Evolutionary conservation across 1,140 invertebrate species (phyloP).

Genomic region (Drosophila eugracilis): DNA sequence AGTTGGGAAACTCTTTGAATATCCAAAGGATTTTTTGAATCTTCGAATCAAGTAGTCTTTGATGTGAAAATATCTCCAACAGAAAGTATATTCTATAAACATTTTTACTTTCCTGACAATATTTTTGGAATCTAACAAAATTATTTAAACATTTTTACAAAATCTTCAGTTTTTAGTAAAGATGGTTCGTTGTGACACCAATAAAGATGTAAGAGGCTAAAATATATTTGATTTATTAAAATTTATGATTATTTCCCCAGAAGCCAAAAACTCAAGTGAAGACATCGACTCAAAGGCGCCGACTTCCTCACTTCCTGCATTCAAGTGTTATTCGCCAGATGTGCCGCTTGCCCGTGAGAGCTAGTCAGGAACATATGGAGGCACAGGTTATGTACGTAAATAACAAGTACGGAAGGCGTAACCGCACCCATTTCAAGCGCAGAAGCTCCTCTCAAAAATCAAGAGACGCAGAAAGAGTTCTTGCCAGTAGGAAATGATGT

Average conservation of each 20-base stretch:
- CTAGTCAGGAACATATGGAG: accelerated
- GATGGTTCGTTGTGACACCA: not conserved
- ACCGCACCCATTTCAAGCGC: not conserved
- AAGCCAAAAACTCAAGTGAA: no score
- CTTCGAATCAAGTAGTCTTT: not conserved
- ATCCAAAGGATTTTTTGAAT: not conserved
- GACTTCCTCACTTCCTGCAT: not conserved
- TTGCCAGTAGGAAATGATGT: no score
- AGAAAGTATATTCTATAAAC: no score
- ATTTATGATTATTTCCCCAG: no score
- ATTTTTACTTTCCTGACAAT: not conserved
- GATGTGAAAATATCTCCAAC: no score
- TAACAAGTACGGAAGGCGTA: not conserved
- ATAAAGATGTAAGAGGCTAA: not conserved
- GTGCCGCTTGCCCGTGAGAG: constrained; percentile 18
- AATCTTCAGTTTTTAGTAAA: not conserved
- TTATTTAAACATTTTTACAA: not conserved
- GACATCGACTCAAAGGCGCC: not conserved
- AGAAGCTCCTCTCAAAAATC: not conserved
- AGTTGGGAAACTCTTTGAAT: not conserved
- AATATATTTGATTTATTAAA: no score
- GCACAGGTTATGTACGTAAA: constrained; percentile 41
- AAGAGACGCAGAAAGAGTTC: no score
- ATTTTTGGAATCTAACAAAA: not conserved
- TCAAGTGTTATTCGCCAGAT: constrained; percentile 16